Evolutionary conservation across 2,888 invertebrate genomes (phyloP), one percentile per base, ranked within the genome.

Genomic region (Orthosia gracilis): DNA sequence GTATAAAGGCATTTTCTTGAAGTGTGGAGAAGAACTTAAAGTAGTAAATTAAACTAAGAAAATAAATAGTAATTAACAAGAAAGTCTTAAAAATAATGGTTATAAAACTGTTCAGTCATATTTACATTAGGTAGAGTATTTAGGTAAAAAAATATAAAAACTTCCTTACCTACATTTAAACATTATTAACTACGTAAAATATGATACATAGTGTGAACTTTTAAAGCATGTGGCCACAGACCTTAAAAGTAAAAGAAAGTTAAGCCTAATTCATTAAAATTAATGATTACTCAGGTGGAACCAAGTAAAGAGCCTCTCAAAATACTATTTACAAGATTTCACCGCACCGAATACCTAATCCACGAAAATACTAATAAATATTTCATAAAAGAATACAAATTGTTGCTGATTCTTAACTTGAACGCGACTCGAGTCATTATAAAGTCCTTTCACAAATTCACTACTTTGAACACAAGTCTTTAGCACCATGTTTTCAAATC

Each of bases 301-400:
- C 90, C 92, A 89, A 95, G 94, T 95, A 95, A 96, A 95, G 95
- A 95, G 94, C 75, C 75, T 85, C 65, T 76, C 70, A 77, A 75
- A 76, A 65, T 75, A 88, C 94, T 92, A 94, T 96, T 96, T 96
- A 96, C 96, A 96, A 93, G 94, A 94, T 94, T 95, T 95, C 95
- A 96, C 94, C 94, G 82, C 80, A 85, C 84, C 85, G 78, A 86
- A 82, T 86, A 87, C 77, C 86, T 87, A 88, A 80, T 86, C 85
- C 87, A 81, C 79, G 74, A 86, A 84, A 89, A 87, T 85, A 86
- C 83, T 80, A 86, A 76, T 82, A 87, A 87, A 87, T 84, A 79
- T 74, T 76, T 83, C 73, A 66, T 77, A 21, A 79, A 82, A 80
- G 80, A 79, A 86, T 75, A 83, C 71, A 80, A 72, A 80, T 75